These are phyloP conservation scores for Silvanus unidentatus DNA, from an alignment of 2,888 invertebrate genomes.

Conservation along the genomic window DNA sequence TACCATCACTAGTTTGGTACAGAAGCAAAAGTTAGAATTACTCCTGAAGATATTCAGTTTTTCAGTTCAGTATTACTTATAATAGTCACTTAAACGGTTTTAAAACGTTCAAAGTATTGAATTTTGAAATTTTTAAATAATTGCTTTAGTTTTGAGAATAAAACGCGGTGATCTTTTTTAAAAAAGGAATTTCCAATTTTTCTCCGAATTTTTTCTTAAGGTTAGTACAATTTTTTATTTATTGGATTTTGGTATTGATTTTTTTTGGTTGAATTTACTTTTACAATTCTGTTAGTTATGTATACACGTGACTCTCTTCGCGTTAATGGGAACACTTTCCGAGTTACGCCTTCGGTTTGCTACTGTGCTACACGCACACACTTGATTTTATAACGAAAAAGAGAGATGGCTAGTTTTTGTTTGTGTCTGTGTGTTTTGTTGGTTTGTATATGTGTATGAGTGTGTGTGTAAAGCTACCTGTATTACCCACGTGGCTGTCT, in stretches of 20 bases:
- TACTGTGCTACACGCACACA: constrained; percentile 19
- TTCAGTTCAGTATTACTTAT: constrained; percentile 17
- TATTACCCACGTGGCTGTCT: too few species aligned
- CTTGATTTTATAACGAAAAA: constrained; percentile 11
- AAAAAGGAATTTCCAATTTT: too few species aligned
- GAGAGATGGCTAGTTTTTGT: constrained; percentile 11
- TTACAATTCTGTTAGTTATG: neutral
- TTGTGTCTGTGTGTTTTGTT: neutral
- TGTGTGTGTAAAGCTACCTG: too few species aligned
- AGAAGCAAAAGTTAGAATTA: constrained; percentile 41
- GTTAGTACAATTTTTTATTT: constrained; percentile 12
- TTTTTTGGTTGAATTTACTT: neutral
- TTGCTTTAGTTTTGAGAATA: too few species aligned
- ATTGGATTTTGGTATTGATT: neutral
- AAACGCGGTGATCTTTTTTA: too few species aligned
- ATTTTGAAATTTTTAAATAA: too few species aligned
- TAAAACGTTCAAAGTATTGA: too few species aligned
- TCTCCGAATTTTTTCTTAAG: too few species aligned
- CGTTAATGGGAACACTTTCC: constrained; percentile 6
- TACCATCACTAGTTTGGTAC: constrained; percentile 47
- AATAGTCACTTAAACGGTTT: too few species aligned
- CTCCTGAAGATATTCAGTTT: constrained; percentile 20
- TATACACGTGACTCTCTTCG: neutral
- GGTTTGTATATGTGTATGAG: too few species aligned
- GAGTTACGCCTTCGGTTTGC: constrained; percentile 19